Evolutionary conservation across 2,113 vertebrate species (phyloP), one percentile per base, ranked within the genome.

Genomic region (Tetrao urogallus): DNA sequence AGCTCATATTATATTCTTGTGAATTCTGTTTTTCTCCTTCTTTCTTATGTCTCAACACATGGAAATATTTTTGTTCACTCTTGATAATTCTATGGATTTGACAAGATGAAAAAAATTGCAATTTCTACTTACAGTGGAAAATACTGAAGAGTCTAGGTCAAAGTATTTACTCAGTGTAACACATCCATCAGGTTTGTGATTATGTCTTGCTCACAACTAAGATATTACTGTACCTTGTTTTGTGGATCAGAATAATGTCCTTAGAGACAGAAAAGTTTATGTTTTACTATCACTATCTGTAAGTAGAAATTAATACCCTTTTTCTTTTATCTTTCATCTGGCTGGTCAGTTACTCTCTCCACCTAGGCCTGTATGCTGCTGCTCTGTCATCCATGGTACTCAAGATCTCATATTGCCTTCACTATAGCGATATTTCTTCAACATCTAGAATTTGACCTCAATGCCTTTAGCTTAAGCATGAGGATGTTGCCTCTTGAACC

Each of bases 101-200:
- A 89, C 65, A n/a, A 48, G 57, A 48, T 73, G 94, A 93, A 76
- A 54, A 16, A 54, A 54, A 54, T 30, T 28, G 45, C 11, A 78
- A 47, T 40, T 92, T 86, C 14, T 54, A 47, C 79, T 87, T 92
- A 45, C 25, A 77, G 21, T 66, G 48, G 56, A 92, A 96, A 94
- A 58, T 8, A 78, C 13, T 28, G 60, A 91, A 89, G 61, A 89
- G 16, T 30, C 73, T 94, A 66, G 75, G 71, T 86, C 69, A 61
- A 57, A 92, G 27, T 48, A 88, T 17, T 88, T 50, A 82, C 3
- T 12, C 66, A 25, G 13, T 65, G 19, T 32, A 83, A 52, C 45
- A 69, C 18, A 84, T 77, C 19, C 5, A 4, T 82, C 63, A 92
- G 43, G 36, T 30, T 69, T 38, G 15, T 32, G 48, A 8, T 40